Conservation (phyloP, 2,113 vertebrate species). For the Zeus faber region DNA sequence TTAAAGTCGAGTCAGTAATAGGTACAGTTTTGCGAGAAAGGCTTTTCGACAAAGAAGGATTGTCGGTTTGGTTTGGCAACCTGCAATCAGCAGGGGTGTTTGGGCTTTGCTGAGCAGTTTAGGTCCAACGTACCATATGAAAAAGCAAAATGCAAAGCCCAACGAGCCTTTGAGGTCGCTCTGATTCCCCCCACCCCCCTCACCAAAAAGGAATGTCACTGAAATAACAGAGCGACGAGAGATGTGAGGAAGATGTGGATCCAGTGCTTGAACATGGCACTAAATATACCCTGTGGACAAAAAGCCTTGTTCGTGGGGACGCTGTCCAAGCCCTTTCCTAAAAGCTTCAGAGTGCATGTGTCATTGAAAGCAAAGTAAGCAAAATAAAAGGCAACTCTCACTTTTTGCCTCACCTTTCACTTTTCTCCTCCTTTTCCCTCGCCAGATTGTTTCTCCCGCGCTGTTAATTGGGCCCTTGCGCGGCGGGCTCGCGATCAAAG, state of each 20-base stretch:
- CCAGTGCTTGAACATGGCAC: slow-evolving; percentile 21
- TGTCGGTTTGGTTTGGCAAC: slow-evolving; percentile 36
- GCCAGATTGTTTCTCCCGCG: slow-evolving; percentile 20
- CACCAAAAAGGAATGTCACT: slow-evolving; percentile 19
- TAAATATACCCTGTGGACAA: slow-evolving; percentile 5
- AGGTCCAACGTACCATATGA: neutral
- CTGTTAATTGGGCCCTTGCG: slow-evolving; percentile 38
- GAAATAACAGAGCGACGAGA: slow-evolving; percentile 26
- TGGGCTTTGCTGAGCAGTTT: slow-evolving; percentile 32
- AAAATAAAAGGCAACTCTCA: neutral
- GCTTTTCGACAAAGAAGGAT: neutral
- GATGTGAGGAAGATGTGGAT: slow-evolving; percentile 11
- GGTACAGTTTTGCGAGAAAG: too few relatives aligned
- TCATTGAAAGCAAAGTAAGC: slow-evolving; percentile 12
- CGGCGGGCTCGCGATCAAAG: slow-evolving; percentile 23
- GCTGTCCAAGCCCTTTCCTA: slow-evolving; percentile 13
- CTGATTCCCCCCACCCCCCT: slow-evolving; percentile 9
- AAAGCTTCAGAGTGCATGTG: slow-evolving; percentile 12
- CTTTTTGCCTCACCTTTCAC: neutral
- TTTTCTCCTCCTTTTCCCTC: neutral
- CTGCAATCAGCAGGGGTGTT: slow-evolving; percentile 22
- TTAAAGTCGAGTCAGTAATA: slow-evolving; percentile 36
- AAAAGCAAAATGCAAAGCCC: neutral
- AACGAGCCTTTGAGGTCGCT: slow-evolving; percentile 28
- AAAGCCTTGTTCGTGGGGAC: slow-evolving; percentile 6